phyloP scores from a whole-genome alignment of 2,888 invertebrate genomes.

The Melanostoma mellinum region DNA sequence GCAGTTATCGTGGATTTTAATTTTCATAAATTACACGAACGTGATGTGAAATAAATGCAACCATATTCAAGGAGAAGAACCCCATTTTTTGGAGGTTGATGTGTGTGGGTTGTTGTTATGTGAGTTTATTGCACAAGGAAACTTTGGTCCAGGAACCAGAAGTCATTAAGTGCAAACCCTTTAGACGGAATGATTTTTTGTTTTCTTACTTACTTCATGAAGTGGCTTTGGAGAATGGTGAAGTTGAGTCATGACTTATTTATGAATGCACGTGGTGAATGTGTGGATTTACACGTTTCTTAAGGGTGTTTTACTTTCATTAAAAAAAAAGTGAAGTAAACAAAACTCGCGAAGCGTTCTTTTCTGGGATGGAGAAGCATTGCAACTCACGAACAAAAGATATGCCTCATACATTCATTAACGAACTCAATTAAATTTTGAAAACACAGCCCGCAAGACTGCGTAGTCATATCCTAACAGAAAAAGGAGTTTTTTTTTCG shows the following conservation, averaged over 20 bases:
- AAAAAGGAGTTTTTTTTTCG: too few relatives aligned
- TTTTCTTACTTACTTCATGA: neutral
- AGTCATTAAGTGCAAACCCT: slow-evolving; percentile 1
- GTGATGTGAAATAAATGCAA: slow-evolving; percentile 59
- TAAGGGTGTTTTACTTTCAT: too few relatives aligned
- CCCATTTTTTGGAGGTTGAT: neutral
- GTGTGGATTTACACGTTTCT: too few relatives aligned
- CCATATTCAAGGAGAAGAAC: slow-evolving; percentile 17
- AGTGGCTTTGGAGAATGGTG: neutral
- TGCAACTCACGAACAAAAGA: too few relatives aligned
- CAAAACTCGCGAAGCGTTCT: too few relatives aligned
- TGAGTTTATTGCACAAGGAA: neutral
- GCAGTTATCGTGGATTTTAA: slow-evolving; percentile 54
- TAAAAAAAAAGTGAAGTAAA: too few relatives aligned
- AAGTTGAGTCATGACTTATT: slow-evolving; percentile 12
- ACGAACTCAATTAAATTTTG: too few relatives aligned
- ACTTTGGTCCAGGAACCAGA: neutral
- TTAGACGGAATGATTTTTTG: slow-evolving; percentile 1
- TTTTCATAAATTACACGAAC: slow-evolving; percentile 60
- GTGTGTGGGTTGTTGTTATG: neutral
- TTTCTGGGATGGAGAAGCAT: too few relatives aligned
- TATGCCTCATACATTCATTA: too few relatives aligned
- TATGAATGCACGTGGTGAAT: neutral
- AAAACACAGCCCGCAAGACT: too few relatives aligned
- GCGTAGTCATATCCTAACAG: too few relatives aligned